A percentile compares a stretch with the other conserved stretches of the same genome.
Conservation (phyloP, 1,140 invertebrate species). For the Brachionus calyciflorus region DNA sequence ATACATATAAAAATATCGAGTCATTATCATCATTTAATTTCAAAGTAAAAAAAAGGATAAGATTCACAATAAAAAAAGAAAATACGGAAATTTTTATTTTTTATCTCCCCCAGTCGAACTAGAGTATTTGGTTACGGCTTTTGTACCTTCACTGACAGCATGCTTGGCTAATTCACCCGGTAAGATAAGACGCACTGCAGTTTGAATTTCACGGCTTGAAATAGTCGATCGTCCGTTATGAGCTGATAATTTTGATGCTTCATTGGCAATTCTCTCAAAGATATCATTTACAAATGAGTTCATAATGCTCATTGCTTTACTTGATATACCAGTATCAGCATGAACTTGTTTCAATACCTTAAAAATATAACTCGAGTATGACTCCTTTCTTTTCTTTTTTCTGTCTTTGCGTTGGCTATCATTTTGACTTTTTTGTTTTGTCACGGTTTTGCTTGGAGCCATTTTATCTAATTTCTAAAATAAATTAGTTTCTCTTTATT, state of each 20-base stretch:
- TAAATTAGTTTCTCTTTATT: too few relatives aligned
- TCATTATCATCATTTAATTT: too few relatives aligned
- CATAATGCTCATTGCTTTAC: conserved; percentile 59
- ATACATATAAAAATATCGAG: background rate
- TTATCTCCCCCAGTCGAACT: conserved; percentile 52
- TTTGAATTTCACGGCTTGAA: conserved; percentile 66
- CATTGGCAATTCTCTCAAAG: conserved; percentile 60
- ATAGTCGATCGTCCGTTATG: conserved; percentile 61
- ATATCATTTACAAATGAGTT: conserved; percentile 62
- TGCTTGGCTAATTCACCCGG: conserved; percentile 68
- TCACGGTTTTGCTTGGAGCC: background rate
- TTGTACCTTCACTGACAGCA: conserved; percentile 66
- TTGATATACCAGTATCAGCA: conserved; percentile 68
- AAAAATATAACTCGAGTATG: conserved; percentile 70
- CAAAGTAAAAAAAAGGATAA: background rate
- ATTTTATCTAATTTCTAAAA: background rate
- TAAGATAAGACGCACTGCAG: conserved; percentile 65
- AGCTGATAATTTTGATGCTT: conserved; percentile 55
- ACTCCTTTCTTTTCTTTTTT: conserved; percentile 60
- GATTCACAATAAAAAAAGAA: background rate
- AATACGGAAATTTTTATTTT: background rate
- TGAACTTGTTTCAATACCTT: conserved; percentile 72
- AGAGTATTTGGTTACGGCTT: conserved; percentile 65
- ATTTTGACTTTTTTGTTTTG: background rate
- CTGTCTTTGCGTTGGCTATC: background rate